Percentiles rank a stretch among this genome's conserved stretches.
These are phyloP conservation scores for Apamea epomidion DNA, from an alignment of 2,888 invertebrate genomes.

Conservation along the genomic window DNA sequence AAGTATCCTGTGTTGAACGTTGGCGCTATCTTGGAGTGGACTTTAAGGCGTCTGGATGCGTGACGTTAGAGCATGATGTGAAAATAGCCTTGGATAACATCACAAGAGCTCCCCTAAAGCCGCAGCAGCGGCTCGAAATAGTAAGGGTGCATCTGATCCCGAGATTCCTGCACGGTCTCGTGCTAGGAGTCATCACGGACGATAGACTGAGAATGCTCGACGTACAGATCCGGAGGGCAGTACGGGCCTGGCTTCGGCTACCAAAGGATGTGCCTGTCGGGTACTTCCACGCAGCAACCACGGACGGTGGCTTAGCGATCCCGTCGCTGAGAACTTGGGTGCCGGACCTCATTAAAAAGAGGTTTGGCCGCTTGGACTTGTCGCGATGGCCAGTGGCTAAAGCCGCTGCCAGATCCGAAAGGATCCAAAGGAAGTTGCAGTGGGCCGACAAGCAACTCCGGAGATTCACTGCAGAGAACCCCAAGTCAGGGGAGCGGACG, in stretches of 20 bases:
- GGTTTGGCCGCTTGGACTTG: too few relatives aligned
- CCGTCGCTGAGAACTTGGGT: too few relatives aligned
- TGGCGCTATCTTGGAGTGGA: slow-evolving; percentile 72
- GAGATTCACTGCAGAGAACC: background rate
- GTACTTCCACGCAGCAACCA: too few relatives aligned
- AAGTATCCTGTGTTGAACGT: slow-evolving; percentile 60
- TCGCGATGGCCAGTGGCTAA: too few relatives aligned
- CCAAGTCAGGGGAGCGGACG: slow-evolving; percentile 19
- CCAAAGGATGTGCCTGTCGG: slow-evolving; percentile 3
- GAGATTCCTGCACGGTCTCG: slow-evolving; percentile 16
- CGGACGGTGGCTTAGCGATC: too few relatives aligned
- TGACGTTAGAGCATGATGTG: slow-evolving; percentile 11
- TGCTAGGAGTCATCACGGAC: slow-evolving; percentile 36
- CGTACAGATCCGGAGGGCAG: slow-evolving; percentile 64
- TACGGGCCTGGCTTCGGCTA: slow-evolving; percentile 22
- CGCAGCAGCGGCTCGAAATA: background rate
- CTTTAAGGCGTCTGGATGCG: slow-evolving; percentile 70
- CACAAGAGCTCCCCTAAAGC: too few relatives aligned
- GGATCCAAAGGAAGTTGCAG: slow-evolving; percentile 39
- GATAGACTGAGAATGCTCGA: slow-evolving; percentile 71
- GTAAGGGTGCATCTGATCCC: slow-evolving; percentile 76
- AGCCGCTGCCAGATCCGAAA: slow-evolving; percentile 40
- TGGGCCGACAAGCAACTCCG: slow-evolving; percentile 43
- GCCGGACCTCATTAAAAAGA: too few relatives aligned
- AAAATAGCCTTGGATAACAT: too few relatives aligned